Percentiles rank a stretch among this genome's conserved stretches.
Evolutionary conservation across 1,140 invertebrate genomes (phyloP).

Genomic region (Heliconius himera): DNA sequence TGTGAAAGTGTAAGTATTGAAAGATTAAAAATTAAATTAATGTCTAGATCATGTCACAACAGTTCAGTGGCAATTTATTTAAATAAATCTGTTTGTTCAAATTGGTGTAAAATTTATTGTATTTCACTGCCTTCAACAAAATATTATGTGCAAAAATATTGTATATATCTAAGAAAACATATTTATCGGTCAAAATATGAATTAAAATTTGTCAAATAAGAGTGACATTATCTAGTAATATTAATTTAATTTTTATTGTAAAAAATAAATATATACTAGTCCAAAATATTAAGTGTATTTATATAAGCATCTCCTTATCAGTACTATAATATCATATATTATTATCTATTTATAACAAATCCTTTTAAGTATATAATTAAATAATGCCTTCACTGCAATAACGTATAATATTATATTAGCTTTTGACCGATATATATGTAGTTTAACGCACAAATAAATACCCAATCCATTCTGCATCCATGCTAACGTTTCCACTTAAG

Average conservation of each 20-base stretch:
- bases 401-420: conserved; percentile 54
- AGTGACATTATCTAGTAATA: conserved; percentile 82
- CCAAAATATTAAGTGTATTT: conserved; percentile 65
- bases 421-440: conserved; percentile 79
- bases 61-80: conserved; percentile 79
- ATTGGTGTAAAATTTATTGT: conserved; percentile 75
- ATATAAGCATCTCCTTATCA: conserved; percentile 53
- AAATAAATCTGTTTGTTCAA: conserved; percentile 81
- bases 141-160: background rate
- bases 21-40: conserved; percentile 78
- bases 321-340: conserved; percentile 34
- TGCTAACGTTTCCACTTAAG: conserved; percentile 13
- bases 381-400: background rate
- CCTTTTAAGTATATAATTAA: conserved; percentile 32
- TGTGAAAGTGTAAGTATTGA: conserved; percentile 77
- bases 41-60: conserved; percentile 81
- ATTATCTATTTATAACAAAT: conserved; percentile 3
- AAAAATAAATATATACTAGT: conserved; percentile 75
- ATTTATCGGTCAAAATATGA: conserved; percentile 76
- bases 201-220: conserved; percentile 61
- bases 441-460: conserved; percentile 70
- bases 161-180: conserved; percentile 8
- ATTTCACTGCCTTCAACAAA: conserved; percentile 20
- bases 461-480: conserved; percentile 45
- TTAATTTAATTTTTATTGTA: conserved; percentile 79